Base-by-base conservation (phyloP, 2,113 vertebrate genomes). In the Ammospiza nelsoni region DNA sequence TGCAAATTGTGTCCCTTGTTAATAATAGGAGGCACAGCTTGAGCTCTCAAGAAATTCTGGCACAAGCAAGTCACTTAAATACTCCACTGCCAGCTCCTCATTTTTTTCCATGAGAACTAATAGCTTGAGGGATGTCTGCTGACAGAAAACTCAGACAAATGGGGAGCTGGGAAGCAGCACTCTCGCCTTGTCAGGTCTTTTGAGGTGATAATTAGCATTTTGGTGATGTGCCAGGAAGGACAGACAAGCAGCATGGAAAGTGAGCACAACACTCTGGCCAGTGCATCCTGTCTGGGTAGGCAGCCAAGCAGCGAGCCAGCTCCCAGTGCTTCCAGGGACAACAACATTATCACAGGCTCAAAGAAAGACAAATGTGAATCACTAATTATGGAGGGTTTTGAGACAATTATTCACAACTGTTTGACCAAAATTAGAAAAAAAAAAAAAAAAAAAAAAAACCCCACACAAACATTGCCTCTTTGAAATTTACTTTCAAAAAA, bases 1-100 rank as follows among this genome's bases (percentile, higher is more conserved):
- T 81, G 73, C 65, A 95, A 97, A 94, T 17, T 49, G 37, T n/a
- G 43, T 84, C 76, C 66, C 88, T 54, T 57, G 66, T 68, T 81
- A 96, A 93, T 88, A 93, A 96, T 66, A 90, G 82, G 88, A 86
- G 82, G 92, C 85, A 86, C 67, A 94, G 90, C 79, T 46, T 87
- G 57, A 77, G 79, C 69, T 93, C 79, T 88, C 61, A 35, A 18
- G 52, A 73, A 88, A 88, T 90, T 67, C 83, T 92, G 92, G 88
- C 94, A 95, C 71, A 92, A 84, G 67, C 65, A 77, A 93, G 55
- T 85, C 77, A 63, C n/a, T 93, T 49, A 48, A 61, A 61, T 31
- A 72, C 49, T 55, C 37, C 49, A 54, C 51, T 89, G 79, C 61
- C 90, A 94, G 57, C 61, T 72, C 39, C 59, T 80, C 57, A 6